Evolutionary conservation across 2,888 invertebrate genomes (phyloP).

Genomic region (Drosophila diplacantha): DNA sequence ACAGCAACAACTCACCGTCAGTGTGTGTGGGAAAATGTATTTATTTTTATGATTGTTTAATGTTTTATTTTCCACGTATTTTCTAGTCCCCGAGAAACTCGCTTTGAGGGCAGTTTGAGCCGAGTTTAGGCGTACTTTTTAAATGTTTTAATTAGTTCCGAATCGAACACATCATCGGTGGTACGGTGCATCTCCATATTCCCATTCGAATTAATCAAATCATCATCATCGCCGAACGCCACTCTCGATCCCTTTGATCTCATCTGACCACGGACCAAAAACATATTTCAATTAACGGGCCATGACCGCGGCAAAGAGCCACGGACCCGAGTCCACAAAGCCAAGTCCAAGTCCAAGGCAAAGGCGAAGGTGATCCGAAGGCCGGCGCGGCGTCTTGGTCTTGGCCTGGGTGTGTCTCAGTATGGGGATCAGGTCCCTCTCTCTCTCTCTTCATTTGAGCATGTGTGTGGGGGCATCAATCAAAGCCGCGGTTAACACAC

Average conservation of each 20-base stretch:
- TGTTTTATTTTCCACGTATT: constrained; percentile 68
- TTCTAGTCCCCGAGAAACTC: constrained; percentile 12
- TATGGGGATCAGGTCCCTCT: constrained; percentile 21
- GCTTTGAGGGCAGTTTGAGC: constrained; percentile 12
- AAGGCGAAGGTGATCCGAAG: constrained; percentile 35
- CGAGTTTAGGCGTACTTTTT: constrained; percentile 18
- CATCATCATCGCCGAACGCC: constrained; percentile 59
- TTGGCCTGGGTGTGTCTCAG: constrained; percentile 25
- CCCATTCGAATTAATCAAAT: constrained; percentile 68
- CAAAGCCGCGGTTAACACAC: constrained; percentile 65
- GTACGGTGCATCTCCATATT: constrained; percentile 17
- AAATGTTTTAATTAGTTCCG: constrained; percentile 63
- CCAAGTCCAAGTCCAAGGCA: constrained; percentile 21
- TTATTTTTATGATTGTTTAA: constrained; percentile 66
- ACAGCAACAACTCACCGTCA: not conserved
- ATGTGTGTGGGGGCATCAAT: constrained; percentile 62
- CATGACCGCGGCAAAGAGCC: constrained; percentile 63
- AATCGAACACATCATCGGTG: constrained; percentile 16
- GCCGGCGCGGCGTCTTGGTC: constrained; percentile 25
- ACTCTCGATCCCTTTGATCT: constrained; percentile 58
- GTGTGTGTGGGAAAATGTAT: constrained; percentile 64
- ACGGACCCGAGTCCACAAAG: not conserved
- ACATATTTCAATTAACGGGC: constrained; percentile 71
- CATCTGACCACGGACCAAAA: constrained; percentile 41
- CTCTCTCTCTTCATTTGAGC: constrained; percentile 6